phyloP scores from a whole-genome alignment of 2,888 invertebrate species.

The Nephrotoma flavescens region DNA sequence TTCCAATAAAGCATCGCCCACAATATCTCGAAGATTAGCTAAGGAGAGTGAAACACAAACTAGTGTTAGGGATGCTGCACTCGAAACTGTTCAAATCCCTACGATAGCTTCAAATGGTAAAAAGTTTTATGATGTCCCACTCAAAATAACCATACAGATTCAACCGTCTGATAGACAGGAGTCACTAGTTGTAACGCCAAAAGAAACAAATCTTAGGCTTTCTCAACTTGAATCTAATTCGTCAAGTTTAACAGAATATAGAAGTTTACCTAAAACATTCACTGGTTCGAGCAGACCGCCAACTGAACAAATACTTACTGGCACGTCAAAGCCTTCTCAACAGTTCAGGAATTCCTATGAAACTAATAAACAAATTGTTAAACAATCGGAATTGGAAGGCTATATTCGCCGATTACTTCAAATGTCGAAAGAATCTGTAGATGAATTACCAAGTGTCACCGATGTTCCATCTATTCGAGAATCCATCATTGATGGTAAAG shows the following conservation, averaged over 20 bases:
- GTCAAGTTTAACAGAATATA: not conserved
- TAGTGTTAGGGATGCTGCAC: not conserved
- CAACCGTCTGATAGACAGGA: not conserved
- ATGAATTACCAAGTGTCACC: conserved; percentile 33
- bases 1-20: not conserved
- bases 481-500: conserved; percentile 34
- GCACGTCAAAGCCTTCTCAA: not conserved
- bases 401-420: conserved; percentile 36
- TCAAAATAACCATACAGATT: not conserved
- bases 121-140: not conserved
- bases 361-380: not conserved
- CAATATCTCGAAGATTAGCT: not conserved
- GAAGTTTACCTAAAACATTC: not conserved
- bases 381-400: not conserved
- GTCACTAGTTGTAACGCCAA: not conserved
- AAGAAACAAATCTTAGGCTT: not conserved
- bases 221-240: not conserved
- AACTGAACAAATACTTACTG: not conserved
- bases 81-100: not conserved
- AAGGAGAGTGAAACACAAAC: not conserved
- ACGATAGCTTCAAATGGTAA: not conserved
- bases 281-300: not conserved
- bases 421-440: conserved; percentile 37
- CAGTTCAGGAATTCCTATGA: not conserved
- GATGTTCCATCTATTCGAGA: conserved; percentile 34